Conservation (phyloP, 2,113 vertebrate genomes). For the Onychorhynchus coronatus region DNA sequence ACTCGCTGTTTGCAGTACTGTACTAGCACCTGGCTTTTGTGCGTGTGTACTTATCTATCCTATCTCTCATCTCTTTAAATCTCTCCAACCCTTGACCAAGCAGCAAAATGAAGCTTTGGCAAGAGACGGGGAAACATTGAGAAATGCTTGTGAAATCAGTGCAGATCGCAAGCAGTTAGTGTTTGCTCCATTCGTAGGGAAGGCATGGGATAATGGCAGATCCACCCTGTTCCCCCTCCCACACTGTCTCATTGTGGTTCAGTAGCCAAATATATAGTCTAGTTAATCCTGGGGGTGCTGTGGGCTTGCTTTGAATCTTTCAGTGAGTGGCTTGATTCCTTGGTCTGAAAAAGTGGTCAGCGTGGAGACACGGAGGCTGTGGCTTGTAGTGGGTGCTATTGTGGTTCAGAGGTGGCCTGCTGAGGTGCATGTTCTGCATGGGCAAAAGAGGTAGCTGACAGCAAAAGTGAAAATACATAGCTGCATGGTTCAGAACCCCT, state of each 20-base stretch:
- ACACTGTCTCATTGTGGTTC: constrained; percentile 19
- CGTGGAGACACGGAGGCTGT: background rate
- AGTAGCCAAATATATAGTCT: background rate
- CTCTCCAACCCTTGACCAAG: constrained; percentile 43
- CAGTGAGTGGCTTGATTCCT: background rate
- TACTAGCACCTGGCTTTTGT: background rate
- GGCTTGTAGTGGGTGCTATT: background rate
- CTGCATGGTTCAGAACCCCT: background rate
- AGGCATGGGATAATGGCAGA: constrained; percentile 1
- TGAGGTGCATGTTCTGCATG: background rate
- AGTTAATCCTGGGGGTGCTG: background rate
- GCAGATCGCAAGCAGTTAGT: background rate
- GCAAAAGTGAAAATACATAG: background rate
- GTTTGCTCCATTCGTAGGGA: background rate
- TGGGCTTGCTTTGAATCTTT: background rate
- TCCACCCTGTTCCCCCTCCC: constrained; percentile 13
- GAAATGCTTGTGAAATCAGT: constrained; percentile 49
- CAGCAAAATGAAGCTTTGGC: constrained; percentile 49
- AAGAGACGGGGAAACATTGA: constrained; percentile 30
- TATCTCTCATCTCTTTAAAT: constrained; percentile 22
- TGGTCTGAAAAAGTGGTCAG: background rate
- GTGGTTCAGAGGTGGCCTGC: background rate
- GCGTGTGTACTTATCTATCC: background rate
- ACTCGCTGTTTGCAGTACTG: background rate
- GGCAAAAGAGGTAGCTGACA: background rate